Percentiles rank a stretch among this genome's conserved stretches.
Evolutionary conservation across 1,140 invertebrate species (phyloP).

Genomic region (Drosophila auraria): DNA sequence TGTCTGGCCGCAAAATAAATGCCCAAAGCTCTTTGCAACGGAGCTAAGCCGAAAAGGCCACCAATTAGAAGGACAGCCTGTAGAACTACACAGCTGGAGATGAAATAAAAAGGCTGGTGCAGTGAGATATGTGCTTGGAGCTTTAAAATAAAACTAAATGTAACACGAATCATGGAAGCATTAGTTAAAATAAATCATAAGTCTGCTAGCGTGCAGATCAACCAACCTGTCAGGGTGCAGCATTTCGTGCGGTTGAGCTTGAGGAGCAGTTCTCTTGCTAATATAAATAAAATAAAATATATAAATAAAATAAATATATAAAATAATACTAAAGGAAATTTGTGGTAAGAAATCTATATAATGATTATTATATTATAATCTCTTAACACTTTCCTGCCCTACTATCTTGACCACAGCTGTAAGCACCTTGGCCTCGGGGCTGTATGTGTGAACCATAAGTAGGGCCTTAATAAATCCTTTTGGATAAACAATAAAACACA

Average conservation of each 20-base stretch:
- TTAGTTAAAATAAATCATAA: neutral
- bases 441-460: conserved; percentile 6
- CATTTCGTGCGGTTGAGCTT: neutral
- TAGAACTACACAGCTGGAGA: conserved; percentile 2
- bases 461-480: conserved; percentile 42
- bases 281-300: neutral
- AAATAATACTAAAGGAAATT: no score
- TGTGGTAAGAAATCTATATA: no score
- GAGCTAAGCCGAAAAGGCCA: conserved; percentile 45
- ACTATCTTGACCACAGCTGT: neutral
- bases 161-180: neutral
- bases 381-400: neutral
- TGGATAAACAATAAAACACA: conserved; percentile 54
- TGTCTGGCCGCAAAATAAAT: conserved; percentile 51
- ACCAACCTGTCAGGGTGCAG: neutral
- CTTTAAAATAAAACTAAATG: neutral
- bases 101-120: no score
- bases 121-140: neutral
- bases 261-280: neutral
- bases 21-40: conserved; percentile 21
- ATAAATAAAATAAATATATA: neutral
- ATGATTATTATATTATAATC: no score
- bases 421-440: no score
- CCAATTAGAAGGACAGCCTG: conserved; percentile 49
- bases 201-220: neutral